Conservation (phyloP, 2,888 invertebrate species). For the Papilio gigon region DNA sequence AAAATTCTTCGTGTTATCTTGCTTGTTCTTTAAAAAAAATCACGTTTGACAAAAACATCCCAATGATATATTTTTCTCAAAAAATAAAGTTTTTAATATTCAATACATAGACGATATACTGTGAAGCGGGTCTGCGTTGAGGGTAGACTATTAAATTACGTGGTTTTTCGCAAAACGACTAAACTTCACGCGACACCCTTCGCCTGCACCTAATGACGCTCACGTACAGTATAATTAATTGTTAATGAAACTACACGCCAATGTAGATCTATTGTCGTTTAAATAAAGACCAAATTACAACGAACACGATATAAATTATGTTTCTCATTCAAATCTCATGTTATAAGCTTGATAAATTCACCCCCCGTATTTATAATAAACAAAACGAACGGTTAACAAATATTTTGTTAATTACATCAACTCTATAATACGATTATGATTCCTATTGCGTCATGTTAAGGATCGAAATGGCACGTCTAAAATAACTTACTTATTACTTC, state of each 20-base stretch:
- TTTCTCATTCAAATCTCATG: conserved; percentile 21
- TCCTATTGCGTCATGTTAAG: not conserved
- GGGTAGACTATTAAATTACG: not conserved
- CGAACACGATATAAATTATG: conserved; percentile 31
- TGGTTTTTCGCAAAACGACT: conserved; percentile 24
- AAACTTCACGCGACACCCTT: conserved; percentile 27
- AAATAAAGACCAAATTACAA: conserved; percentile 22
- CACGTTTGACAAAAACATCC: not conserved
- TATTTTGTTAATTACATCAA: not conserved
- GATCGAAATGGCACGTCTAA: not conserved
- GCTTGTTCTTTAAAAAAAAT: not conserved
- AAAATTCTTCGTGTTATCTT: not conserved
- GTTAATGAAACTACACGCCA: conserved; percentile 16
- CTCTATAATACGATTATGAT: not conserved
- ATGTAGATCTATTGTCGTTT: conserved; percentile 17
- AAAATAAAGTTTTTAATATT: not conserved
- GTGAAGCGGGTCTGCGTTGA: not conserved
- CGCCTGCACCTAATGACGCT: conserved; percentile 32
- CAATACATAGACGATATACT: not conserved
- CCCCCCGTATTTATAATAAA: conserved; percentile 17
- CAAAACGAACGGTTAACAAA: conserved; percentile 20
- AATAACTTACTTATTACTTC: not conserved
- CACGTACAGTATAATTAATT: conserved; percentile 37
- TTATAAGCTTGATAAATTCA: conserved; percentile 30
- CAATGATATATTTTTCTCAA: not conserved